phyloP scores from a whole-genome alignment of 2,113 vertebrate species.

The Gobio gobio region DNA sequence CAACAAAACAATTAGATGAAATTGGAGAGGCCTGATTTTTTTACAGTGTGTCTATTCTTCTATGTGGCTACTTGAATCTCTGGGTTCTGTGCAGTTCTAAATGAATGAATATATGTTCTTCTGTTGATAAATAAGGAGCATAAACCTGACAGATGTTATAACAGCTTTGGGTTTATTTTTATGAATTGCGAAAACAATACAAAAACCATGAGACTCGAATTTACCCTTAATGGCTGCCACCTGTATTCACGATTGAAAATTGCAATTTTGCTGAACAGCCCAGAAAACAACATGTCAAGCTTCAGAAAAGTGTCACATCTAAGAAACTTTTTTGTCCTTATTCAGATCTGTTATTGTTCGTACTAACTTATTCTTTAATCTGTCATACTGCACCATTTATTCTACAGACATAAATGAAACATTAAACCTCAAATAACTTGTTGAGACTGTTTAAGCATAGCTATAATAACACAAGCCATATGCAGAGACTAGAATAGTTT shows the following conservation, averaged over 20 bases:
- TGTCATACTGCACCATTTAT: not conserved
- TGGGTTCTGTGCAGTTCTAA: not conserved
- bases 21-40: no score
- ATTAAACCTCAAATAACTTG: not conserved
- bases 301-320: not conserved
- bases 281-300: not conserved
- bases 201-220: not conserved
- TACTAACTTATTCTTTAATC: not conserved
- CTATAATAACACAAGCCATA: no score
- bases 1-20: no score
- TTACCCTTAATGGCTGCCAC: not conserved
- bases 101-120: not conserved
- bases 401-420: not conserved
- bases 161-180: not conserved
- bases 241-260: not conserved
- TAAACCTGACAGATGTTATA: not conserved
- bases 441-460: no score
- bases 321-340: not conserved
- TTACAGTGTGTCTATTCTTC: slow-evolving; percentile 22
- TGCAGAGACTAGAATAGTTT: not conserved
- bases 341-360: not conserved
- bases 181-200: not conserved
- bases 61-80: not conserved
- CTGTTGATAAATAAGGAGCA: slow-evolving; percentile 19
- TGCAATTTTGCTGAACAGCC: not conserved